phyloP scores from a whole-genome alignment of 2,888 invertebrate species.

The Pasiphila rectangulata region DNA sequence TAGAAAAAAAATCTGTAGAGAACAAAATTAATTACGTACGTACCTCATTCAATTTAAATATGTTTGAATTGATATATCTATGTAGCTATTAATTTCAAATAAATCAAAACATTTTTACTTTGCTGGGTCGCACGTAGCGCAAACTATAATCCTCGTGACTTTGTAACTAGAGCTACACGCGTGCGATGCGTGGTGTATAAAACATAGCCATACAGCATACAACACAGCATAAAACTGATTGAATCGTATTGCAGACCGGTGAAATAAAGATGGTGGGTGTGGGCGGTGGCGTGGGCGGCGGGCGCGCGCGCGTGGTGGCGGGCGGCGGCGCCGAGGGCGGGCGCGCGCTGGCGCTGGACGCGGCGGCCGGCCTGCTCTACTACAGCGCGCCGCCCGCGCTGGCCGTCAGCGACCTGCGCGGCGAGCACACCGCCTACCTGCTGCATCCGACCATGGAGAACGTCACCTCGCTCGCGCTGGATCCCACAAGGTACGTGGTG shows the following conservation, averaged over 20 bases:
- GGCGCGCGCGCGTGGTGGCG: constrained; percentile 73
- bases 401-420: constrained; percentile 85
- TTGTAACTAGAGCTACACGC: too few relatives aligned
- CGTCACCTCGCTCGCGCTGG: constrained; percentile 85
- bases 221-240: neutral
- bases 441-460: constrained; percentile 84
- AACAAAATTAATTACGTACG: too few relatives aligned
- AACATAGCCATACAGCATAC: too few relatives aligned
- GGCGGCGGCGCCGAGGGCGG: constrained; percentile 72
- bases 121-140: too few relatives aligned
- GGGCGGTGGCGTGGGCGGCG: constrained; percentile 83
- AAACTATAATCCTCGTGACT: too few relatives aligned
- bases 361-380: constrained; percentile 88
- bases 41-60: too few relatives aligned
- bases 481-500: constrained; percentile 72
- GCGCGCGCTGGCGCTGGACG: constrained; percentile 91
- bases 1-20: too few relatives aligned
- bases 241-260: constrained; percentile 60
- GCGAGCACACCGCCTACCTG: constrained; percentile 82
- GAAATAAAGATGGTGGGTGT: constrained; percentile 81
- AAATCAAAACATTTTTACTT: too few relatives aligned
- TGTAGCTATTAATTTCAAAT: too few relatives aligned
- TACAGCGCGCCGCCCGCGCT: constrained; percentile 84
- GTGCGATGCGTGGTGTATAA: too few relatives aligned
- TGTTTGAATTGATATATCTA: too few relatives aligned